Base-by-base conservation (phyloP, 2,113 vertebrate species). In the Rhizomys pruinosus region DNA sequence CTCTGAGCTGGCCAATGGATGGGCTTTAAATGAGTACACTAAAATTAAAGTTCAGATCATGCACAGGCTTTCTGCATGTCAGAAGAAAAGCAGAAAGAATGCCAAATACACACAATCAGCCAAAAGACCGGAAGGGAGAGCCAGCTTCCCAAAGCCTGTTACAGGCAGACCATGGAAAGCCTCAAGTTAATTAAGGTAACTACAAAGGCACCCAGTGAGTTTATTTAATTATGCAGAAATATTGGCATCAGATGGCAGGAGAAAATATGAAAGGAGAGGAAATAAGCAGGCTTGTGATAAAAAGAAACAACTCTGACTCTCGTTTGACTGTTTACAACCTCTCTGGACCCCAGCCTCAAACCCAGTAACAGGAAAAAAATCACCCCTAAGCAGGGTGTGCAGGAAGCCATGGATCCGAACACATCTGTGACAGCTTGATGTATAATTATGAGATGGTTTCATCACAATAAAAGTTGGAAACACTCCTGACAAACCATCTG, bases 151-250 rank as follows among this genome's bases (percentile, higher is more conserved):
- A 81, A 71, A 94, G 16, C 11, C 52, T 89, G 37, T 89, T 52
- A 72, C 0, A 91, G 69, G 42, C 69, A 63, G 12, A 37, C 32
- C 6, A 11, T n/a, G 34, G 52, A 81, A 64, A 44, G 47, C 84
- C 84, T 20, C 37, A 57, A 76, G 68, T 95, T 94, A 82, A 96
- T 95, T 95, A 93, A 87, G 74, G 79, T n/a, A 88, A 91, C 94
- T 90, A 90, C 89, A 95, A 96, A 95, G n/a, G 44, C 52, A 87
- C 44, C 76, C 69, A 72, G 80, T 59, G 88, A 81, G 25, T 78
- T 94, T 61, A 90, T 63, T 86, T 52, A 81, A 47, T 94, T 74
- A 92, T 42, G 87, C 63, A 74, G 42, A 84, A 44, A 96, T 44
- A 74, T 2, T 90, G 57, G 25, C 92, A 63, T 89, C 89, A 85